A percentile compares a stretch with the other conserved stretches of the same genome.
Evolutionary conservation across 64 coral and sea anemone genomes (phyloP).

Genomic region (Hydrozoanthus tunicans): DNA sequence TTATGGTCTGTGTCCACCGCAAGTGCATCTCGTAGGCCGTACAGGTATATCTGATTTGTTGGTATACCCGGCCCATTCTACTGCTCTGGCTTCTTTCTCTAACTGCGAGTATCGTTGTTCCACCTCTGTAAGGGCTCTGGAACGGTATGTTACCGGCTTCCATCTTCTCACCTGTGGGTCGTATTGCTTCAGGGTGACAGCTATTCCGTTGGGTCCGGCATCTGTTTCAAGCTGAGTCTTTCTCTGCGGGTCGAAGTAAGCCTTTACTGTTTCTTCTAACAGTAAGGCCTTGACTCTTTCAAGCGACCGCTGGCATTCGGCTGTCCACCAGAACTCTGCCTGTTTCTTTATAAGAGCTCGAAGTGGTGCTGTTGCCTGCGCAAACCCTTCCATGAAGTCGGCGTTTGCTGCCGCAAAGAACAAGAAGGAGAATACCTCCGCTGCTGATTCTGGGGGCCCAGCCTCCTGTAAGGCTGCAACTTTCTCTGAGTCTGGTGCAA

Average conservation of each 20-base stretch:
- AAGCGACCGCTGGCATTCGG: not conserved
- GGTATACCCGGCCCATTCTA: conserved; percentile 52
- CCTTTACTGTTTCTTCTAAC: not conserved
- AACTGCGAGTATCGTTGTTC: conserved; percentile 51
- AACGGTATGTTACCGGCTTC: conserved; percentile 18
- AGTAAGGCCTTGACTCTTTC: not conserved
- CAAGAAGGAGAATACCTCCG: conserved; percentile 21
- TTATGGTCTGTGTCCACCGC: conserved; percentile 60
- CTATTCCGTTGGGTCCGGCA: conserved; percentile 42
- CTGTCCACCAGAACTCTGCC: not conserved
- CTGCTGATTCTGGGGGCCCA: conserved; percentile 42
- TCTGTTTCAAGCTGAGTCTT: conserved; percentile 60
- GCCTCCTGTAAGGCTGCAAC: not conserved
- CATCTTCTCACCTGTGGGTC: conserved; percentile 10
- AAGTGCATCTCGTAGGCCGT: conserved; percentile 44
- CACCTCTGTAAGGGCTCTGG: conserved; percentile 52
- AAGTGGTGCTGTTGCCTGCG: conserved; percentile 4
- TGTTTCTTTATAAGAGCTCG: not conserved
- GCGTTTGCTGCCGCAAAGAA: conserved; percentile 4
- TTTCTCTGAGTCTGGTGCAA: no score
- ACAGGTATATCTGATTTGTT: conserved; percentile 62
- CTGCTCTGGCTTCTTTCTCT: conserved; percentile 67
- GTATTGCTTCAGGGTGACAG: conserved; percentile 50
- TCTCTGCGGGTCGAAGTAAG: conserved; percentile 41
- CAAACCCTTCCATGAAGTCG: conserved; percentile 7